A percentile compares a stretch with the other conserved stretches of the same genome.
Conservation (phyloP, 2,797 vertebrate genomes). For the Holocentrus rufus region DNA sequence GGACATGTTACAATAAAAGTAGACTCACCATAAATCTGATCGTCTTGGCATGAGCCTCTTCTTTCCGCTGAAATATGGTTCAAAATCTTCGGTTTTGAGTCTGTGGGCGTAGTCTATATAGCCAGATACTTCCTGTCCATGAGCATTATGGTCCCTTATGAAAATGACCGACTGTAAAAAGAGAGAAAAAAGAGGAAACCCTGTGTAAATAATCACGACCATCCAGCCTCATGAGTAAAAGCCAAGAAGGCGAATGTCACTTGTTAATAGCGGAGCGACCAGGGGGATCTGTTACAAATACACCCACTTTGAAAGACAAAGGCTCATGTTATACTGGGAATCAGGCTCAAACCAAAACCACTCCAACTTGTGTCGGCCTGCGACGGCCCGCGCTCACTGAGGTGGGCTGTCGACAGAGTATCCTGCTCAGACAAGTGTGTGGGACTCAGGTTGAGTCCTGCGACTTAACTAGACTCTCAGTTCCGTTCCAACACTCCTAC, state of each 20-base stretch:
- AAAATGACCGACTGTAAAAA: constrained; percentile 89
- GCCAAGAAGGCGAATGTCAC: constrained; percentile 48
- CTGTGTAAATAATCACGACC: constrained; percentile 77
- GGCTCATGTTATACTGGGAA: constrained; percentile 44
- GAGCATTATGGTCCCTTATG: constrained; percentile 87
- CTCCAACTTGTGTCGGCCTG: constrained; percentile 26
- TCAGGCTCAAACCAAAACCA: constrained; percentile 32
- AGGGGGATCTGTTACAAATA: constrained; percentile 58
- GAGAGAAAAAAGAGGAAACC: constrained; percentile 67
- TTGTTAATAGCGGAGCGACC: constrained; percentile 59
- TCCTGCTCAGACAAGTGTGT: constrained; percentile 61
- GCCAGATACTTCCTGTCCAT: constrained; percentile 88
- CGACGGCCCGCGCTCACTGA: constrained; percentile 6
- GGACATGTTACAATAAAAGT: constrained; percentile 62
- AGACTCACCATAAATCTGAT: constrained; percentile 87
- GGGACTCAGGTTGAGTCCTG: constrained; percentile 48
- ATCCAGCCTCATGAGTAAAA: constrained; percentile 45
- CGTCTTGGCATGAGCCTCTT: constrained; percentile 85
- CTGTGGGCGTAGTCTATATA: constrained; percentile 92
- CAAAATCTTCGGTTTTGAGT: constrained; percentile 87
- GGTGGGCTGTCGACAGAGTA: constrained; percentile 49
- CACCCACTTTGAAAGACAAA: constrained; percentile 61
- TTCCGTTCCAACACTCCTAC: constrained; percentile 69
- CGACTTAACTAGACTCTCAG: constrained; percentile 48
- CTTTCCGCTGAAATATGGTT: constrained; percentile 87